These are phyloP conservation scores for Oostethus manadensis DNA, from an alignment of 2,113 vertebrate genomes.

Conservation along the genomic window DNA sequence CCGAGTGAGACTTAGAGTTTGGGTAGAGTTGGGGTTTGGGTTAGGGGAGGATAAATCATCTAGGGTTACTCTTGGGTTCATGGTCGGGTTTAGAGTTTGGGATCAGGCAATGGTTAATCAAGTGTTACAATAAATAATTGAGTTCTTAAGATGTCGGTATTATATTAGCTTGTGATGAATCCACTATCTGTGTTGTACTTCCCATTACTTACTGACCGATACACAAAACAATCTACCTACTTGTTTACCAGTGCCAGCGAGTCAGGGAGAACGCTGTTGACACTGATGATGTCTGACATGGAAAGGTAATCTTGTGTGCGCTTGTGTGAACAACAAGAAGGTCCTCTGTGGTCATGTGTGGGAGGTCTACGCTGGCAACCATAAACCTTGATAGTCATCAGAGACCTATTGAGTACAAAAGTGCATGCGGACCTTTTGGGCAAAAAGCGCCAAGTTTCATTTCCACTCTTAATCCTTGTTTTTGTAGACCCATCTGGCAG, in stretches of 20 bases:
- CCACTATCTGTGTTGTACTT: too few relatives aligned
- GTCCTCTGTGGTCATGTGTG: slow-evolving; percentile 1
- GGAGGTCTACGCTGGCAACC: background rate
- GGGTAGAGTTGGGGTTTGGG: too few relatives aligned
- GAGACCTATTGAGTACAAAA: slow-evolving; percentile 20
- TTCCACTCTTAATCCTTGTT: slow-evolving; percentile 47
- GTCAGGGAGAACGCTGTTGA: background rate
- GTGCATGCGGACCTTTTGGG: slow-evolving; percentile 16
- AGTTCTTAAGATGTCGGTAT: too few relatives aligned
- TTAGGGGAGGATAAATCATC: too few relatives aligned
- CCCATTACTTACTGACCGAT: background rate
- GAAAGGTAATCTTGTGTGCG: background rate
- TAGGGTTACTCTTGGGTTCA: too few relatives aligned
- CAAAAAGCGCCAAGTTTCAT: slow-evolving; percentile 29
- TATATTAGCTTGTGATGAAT: too few relatives aligned
- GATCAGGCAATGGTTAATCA: too few relatives aligned
- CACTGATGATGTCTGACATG: slow-evolving; percentile 1
- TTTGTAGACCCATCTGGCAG: slow-evolving; percentile 36
- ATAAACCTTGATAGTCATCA: slow-evolving; percentile 1
- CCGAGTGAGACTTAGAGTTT: too few relatives aligned
- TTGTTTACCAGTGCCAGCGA: background rate
- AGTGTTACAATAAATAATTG: too few relatives aligned
- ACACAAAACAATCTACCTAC: background rate
- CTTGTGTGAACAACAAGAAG: slow-evolving; percentile 1
- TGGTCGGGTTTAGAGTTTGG: too few relatives aligned